These are phyloP conservation scores for Otis tarda DNA, from an alignment of 2,113 vertebrate species.

Conservation along the genomic window DNA sequence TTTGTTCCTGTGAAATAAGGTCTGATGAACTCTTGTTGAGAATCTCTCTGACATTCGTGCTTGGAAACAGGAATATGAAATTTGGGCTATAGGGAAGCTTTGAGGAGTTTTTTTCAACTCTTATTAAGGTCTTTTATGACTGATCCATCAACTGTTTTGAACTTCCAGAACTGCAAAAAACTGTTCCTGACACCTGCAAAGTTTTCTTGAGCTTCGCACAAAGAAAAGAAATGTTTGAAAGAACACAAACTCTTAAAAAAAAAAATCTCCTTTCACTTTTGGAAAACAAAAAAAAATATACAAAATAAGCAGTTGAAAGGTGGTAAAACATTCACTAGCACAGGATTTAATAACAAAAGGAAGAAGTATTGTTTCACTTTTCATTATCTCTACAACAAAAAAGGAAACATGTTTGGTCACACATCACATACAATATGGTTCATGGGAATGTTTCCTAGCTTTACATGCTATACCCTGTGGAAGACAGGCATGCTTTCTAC, in stretches of 20 bases:
- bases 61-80: constrained; percentile 4
- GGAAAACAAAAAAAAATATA: neutral
- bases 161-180: neutral
- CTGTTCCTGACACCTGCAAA: neutral
- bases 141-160: neutral
- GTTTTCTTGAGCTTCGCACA: neutral
- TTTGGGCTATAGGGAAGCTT: neutral
- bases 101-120: neutral
- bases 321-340: neutral
- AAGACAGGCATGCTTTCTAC: neutral
- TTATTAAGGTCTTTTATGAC: neutral
- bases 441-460: neutral
- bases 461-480: neutral
- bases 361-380: neutral
- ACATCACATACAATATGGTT: neutral
- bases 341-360: neutral
- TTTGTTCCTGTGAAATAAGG: constrained; percentile 25
- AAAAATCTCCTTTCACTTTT: neutral
- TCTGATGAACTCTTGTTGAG: neutral
- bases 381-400: neutral
- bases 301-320: neutral
- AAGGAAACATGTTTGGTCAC: neutral
- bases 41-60: neutral
- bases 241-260: neutral
- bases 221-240: neutral